Evolutionary conservation across 2,113 vertebrate genomes (phyloP).

Genomic region (Coracopsis vasa): DNA sequence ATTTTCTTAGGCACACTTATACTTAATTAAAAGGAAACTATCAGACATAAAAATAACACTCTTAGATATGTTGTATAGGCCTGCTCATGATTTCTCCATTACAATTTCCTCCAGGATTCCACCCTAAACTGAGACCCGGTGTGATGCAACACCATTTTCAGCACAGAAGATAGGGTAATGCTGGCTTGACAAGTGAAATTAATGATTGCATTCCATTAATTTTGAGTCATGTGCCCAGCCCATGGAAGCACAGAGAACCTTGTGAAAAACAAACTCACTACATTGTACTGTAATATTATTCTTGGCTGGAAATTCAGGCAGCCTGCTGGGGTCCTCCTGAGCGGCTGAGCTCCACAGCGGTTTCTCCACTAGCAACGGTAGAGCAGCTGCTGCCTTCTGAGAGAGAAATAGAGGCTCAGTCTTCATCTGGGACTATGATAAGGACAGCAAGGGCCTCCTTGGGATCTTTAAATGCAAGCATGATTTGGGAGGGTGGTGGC

Average conservation of each 20-base stretch:
- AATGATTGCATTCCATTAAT: slow-evolving; percentile 75
- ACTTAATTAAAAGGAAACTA: slow-evolving; percentile 33
- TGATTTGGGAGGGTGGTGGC: slow-evolving; percentile 2
- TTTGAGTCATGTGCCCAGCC: slow-evolving; percentile 67
- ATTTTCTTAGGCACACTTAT: slow-evolving; percentile 6
- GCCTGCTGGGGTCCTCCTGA: slow-evolving; percentile 55
- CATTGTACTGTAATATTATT: slow-evolving; percentile 64
- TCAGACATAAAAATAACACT: background rate
- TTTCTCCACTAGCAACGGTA: background rate
- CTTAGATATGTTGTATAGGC: slow-evolving; percentile 3
- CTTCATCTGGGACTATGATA: background rate
- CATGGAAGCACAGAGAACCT: slow-evolving; percentile 61
- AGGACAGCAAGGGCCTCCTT: background rate
- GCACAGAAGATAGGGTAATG: slow-evolving; percentile 61
- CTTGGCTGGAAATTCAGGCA: slow-evolving; percentile 45
- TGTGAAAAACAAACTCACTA: slow-evolving; percentile 69
- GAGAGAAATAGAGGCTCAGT: background rate
- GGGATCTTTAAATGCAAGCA: background rate
- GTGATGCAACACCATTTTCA: slow-evolving; percentile 63
- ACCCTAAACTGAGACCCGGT: background rate
- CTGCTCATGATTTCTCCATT: background rate
- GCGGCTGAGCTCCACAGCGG: background rate
- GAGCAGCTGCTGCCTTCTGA: slow-evolving; percentile 59
- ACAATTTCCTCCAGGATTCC: slow-evolving; percentile 48
- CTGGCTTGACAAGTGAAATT: slow-evolving; percentile 70